Evolutionary conservation across 35 echinoderm and acorn worm genomes (phyloP), one percentile per base, ranked within the genome.

Genomic region (Lytechinus pictus): DNA sequence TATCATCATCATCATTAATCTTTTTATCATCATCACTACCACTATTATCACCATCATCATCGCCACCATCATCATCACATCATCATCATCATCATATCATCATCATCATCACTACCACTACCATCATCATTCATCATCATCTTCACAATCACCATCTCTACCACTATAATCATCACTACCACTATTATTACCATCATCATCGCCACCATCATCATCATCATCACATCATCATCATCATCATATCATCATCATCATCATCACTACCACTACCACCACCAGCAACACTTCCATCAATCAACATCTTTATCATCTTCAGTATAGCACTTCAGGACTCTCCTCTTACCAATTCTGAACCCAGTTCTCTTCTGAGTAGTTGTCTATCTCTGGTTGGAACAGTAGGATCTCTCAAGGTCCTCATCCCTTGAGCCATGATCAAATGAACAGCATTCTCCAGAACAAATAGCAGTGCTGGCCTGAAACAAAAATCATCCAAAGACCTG

Each of bases 341-440:
- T 92, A 99, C 98, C 95, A 99, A 92, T 95, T 99, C 97, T 55
- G 98, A 96, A 19, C 98, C 95, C 4, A 99, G 96, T 87, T 99
- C 98, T 86, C 98, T 56, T 24, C 97, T 99, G 27, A 99, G 91
- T 29, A 97, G 94, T 96, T 99, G 98, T 56, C 97, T 99, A 52
- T 99, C 98, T 94, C 98, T 91, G 27, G 91, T 27, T 11, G 95
- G 97, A 3, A 99, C 89, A n/a, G 94, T 54, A 0, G 98, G 97
- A 44, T 99, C 98, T 55, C 95, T 95, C 8, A 99, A 89, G 4
- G 60, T 96, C 27, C 98, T 54, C 44, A 99, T 94, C 27, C 98
- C 97, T 53, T 99, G 98, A 2, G 94, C 94, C 98, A 99, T 99
- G 27, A 99, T 96, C 61, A 99, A 60, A 57, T 95, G 54, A 19